Base-by-base conservation (phyloP, 2,113 vertebrate species). In the Dipodomys merriami region DNA sequence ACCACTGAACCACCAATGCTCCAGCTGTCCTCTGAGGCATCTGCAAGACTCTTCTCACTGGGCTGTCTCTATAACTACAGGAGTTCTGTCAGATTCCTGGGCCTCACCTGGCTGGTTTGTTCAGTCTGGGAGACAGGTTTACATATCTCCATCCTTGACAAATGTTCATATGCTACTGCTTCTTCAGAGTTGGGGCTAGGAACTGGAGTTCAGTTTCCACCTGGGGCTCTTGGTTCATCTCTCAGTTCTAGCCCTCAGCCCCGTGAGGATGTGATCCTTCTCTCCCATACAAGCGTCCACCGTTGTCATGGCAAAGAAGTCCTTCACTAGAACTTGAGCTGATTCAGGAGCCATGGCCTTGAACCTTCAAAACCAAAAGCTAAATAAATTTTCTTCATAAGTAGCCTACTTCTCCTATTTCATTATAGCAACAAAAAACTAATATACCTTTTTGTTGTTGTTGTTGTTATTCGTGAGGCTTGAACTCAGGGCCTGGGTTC, bases 21-120 rank as follows among this genome's bases (percentile, higher is more conserved):
- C 7, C 0, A 0, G 11, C 39, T 94, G 33, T 0, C 3, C 7
- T 1, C 0, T 23, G 6, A 0, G 0, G 2, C 30, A 71, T 84
- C 89, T 88, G 78, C 44, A 73, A 29, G 7, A 39, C 68, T 91
- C 65, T 95, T 69, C 78, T 89, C 49, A 46, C 30, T 29, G 71
- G 25, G 15, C 68, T 79, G 23, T 72, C 22, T n/a, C 73, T 69
- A 0, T 57, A 7, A 22, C 8, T 29, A 71, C 30, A 82, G 39
- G 20, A 39, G 23, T 23, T 15, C 39, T 64, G 29, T 25, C 22
- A 76, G 33, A 27, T 91, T 46, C 7, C 72, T 20, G 2, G 6
- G 49, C 62, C 53, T 85, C 19, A 0, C 33, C 82, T 77, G 53
- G 67, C 93, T 81, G 60, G 91, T 91, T 86, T 91, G 67, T 91